Base-by-base conservation (phyloP, 2,113 vertebrate genomes). In the Amphiprion percula region DNA sequence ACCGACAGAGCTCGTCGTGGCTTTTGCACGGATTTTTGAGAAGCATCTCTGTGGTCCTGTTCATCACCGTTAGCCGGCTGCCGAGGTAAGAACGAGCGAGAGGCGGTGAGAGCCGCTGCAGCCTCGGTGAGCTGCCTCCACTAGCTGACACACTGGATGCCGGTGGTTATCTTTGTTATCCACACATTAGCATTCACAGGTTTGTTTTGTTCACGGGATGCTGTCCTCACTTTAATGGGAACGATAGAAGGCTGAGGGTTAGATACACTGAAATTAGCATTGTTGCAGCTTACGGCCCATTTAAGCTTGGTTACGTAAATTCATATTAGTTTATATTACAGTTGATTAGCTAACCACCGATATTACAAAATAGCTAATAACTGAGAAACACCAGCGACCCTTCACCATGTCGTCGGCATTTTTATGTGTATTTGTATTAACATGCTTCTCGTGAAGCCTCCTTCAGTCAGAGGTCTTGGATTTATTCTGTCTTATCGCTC, bases 31-130 rank as follows among this genome's bases (percentile, higher is more conserved):
- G 64, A 28, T 75, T 64, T 72, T 5, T 83, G 78, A 86, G 75
- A 4, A 77, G 71, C 82, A 39, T 73, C 76, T 47, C 69, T 6
- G 60, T 14, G 71, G 33, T 49, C 15, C 68, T 21, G 28, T 77
- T 74, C 26, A 12, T 74, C 55, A 53, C 17, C 75, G 73, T 49
- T 72, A 81, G 66, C 78, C 56, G 71, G 64, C 85, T 71, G 79
- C 21, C 68, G 56, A 90, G 88, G 90, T 91, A 90, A 80, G 87
- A 44, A 73, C 10, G 73, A 21, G 55, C 62, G 52, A 41, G 63
- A 16, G 58, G 44, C n/a, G 17, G 8, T n/a, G 52, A 15, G 24
- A 56, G 53, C 58, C 17, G 19, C 30, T 46, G 50, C 24, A 24
- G 39, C 26, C 30, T 3, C 54, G 41, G 52, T 64, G 33, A 65